Evolutionary conservation across 30 jellyfish, hydroid and myxozoan species (phyloP).

Genomic region (Aurelia sp.): DNA sequence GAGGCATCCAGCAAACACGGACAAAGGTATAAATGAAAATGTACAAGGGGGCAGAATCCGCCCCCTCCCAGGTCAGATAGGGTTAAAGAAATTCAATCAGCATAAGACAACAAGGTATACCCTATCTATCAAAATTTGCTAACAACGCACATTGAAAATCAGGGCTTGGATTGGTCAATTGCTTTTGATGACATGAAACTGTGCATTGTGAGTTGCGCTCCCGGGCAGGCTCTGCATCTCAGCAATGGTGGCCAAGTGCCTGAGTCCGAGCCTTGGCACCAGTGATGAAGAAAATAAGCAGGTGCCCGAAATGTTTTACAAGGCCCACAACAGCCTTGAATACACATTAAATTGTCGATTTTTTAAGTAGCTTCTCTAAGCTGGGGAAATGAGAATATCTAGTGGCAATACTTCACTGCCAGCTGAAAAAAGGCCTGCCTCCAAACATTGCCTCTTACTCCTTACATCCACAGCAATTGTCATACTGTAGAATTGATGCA

Average conservation of each 20-base stretch:
- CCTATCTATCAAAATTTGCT: too few relatives aligned
- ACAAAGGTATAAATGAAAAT: too few relatives aligned
- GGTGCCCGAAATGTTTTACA: background rate
- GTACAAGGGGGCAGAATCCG: too few relatives aligned
- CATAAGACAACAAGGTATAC: too few relatives aligned
- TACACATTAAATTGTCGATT: background rate
- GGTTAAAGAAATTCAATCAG: too few relatives aligned
- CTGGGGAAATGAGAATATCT: background rate
- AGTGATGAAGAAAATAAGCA: background rate
- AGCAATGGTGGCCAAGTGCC: slow-evolving; percentile 4
- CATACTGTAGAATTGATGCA: too few relatives aligned
- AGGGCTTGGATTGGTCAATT: background rate
- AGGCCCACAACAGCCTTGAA: background rate
- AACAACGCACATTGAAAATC: too few relatives aligned
- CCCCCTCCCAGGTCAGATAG: too few relatives aligned
- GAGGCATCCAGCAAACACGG: too few relatives aligned
- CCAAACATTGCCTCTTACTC: too few relatives aligned
- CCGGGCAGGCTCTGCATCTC: background rate
- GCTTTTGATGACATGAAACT: background rate
- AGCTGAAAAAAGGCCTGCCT: background rate
- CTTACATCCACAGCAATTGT: too few relatives aligned
- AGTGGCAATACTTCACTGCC: background rate
- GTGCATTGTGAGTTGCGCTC: background rate
- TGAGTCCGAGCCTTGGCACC: slow-evolving; percentile 2
- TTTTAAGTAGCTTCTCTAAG: background rate